These are phyloP conservation scores for Ctenochaetus hawaiiensis DNA, from an alignment of 2,797 vertebrate species.

Conservation along the genomic window DNA sequence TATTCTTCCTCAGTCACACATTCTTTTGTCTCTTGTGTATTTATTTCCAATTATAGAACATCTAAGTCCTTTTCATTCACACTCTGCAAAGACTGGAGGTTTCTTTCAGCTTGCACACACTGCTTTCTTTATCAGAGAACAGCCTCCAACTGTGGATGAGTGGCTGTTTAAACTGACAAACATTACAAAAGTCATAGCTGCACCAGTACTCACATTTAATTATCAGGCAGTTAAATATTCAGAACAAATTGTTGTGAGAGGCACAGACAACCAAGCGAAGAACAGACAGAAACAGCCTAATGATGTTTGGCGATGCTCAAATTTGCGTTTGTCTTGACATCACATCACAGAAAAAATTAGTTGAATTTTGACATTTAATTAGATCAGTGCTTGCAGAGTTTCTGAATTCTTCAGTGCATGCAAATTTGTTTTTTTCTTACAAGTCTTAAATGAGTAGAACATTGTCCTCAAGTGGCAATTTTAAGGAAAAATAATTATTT, in stretches of 20 bases:
- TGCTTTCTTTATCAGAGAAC: slow-evolving; percentile 29
- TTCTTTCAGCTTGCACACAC: slow-evolving; percentile 20
- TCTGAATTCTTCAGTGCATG: neutral
- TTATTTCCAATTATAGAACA: slow-evolving; percentile 24
- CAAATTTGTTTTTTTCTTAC: neutral
- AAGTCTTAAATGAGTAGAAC: neutral
- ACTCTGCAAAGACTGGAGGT: slow-evolving; percentile 12
- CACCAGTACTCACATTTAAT: neutral
- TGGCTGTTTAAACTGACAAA: neutral
- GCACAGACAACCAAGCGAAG: neutral
- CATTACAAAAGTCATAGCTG: neutral
- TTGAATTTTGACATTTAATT: too few relatives aligned
- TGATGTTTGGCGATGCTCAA: neutral
- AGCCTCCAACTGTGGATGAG: neutral
- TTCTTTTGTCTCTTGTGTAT: slow-evolving; percentile 9
- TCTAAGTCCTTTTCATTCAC: slow-evolving; percentile 26
- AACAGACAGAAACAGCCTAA: neutral
- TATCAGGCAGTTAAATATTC: slow-evolving; percentile 8
- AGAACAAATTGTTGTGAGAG: slow-evolving; percentile 3
- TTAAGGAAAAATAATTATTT: too few relatives aligned
- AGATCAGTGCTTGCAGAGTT: too few relatives aligned
- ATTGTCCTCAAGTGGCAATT: neutral
- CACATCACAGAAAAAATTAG: too few relatives aligned
- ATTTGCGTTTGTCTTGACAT: slow-evolving; percentile 13
- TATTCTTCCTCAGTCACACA: slow-evolving; percentile 15